phyloP scores from a whole-genome alignment of 2,797 vertebrate species.

The Phoeniculus purpureus region DNA sequence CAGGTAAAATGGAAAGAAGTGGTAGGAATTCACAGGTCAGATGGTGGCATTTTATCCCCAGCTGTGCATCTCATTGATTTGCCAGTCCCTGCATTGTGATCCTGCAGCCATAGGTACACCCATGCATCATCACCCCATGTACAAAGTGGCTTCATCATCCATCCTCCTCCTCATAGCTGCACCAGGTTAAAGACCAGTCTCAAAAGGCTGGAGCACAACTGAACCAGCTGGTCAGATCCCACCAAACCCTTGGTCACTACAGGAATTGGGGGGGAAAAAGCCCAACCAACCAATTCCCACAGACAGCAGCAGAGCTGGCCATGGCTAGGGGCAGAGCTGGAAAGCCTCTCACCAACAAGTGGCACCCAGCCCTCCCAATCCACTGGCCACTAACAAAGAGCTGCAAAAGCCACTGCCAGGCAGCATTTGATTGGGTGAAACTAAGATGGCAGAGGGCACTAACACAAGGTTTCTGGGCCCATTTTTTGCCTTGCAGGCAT shows the following conservation, averaged over 20 bases:
- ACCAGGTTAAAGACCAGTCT: not conserved
- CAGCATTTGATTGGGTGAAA: not conserved
- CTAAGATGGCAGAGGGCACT: not conserved
- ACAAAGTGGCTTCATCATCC: not conserved
- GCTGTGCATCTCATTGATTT: not conserved
- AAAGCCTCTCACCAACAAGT: not conserved
- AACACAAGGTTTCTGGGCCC: not conserved
- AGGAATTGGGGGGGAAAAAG: not conserved
- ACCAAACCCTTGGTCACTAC: not conserved
- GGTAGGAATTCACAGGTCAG: not conserved
- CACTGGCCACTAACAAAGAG: not conserved
- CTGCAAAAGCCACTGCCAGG: not conserved
- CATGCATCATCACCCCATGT: not conserved
- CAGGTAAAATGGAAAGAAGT: not conserved
- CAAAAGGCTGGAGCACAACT: not conserved
- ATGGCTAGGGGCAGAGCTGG: not conserved
- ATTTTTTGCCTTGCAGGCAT: not conserved
- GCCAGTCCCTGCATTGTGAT: not conserved
- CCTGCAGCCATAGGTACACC: not conserved
- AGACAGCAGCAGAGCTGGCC: not conserved
- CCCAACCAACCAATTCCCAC: not conserved
- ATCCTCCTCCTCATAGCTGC: not conserved
- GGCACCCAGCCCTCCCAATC: not conserved
- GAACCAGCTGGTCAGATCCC: not conserved
- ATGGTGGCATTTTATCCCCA: not conserved